These are phyloP conservation scores for Ctenosaura bakeri DNA, from an alignment of 2,797 vertebrate species.

Conservation along the genomic window DNA sequence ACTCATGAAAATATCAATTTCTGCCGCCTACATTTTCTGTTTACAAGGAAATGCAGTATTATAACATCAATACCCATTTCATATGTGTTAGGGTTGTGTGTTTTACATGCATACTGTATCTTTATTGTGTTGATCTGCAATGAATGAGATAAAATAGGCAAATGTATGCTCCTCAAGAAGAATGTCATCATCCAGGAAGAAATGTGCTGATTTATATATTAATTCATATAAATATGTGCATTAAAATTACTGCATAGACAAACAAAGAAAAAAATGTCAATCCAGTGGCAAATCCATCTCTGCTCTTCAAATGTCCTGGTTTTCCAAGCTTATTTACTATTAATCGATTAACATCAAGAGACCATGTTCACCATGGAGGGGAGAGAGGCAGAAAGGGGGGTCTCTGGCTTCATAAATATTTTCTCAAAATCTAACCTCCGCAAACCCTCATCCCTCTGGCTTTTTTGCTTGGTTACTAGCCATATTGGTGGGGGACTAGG, in stretches of 20 bases:
- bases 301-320: neutral
- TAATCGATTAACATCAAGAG: neutral
- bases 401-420: neutral
- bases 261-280: constrained; percentile 1
- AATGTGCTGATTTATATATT: neutral
- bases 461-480: too few relatives aligned
- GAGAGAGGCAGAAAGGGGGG: neutral
- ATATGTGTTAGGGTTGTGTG: neutral
- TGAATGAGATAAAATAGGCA: neutral
- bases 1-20: neutral
- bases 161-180: neutral
- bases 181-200: neutral
- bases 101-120: constrained; percentile 17
- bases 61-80: neutral
- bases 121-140: neutral
- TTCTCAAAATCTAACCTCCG: neutral
- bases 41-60: neutral
- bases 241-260: neutral
- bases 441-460: too few relatives aligned
- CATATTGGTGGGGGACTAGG: too few relatives aligned
- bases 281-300: neutral
- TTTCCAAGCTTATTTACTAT: constrained; percentile 9
- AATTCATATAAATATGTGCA: neutral
- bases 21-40: neutral
- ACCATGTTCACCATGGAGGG: neutral